Evolutionary conservation across 2,888 invertebrate species (phyloP).

Genomic region (Ophion costatus): DNA sequence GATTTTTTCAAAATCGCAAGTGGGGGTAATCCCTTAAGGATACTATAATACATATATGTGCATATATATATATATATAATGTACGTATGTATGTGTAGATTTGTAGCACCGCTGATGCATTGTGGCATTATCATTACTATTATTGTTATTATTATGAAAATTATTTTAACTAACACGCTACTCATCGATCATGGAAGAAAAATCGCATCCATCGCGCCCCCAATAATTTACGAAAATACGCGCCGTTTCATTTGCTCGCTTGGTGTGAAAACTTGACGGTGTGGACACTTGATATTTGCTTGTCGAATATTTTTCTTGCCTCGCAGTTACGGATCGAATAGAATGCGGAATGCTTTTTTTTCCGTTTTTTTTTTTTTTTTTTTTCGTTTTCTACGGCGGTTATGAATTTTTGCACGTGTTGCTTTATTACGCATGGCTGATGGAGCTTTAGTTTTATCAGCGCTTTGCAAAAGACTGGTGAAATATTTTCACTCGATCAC

Average conservation of each 20-base stretch:
- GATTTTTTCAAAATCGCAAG: too few species aligned
- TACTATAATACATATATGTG: not conserved
- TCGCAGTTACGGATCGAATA: too few species aligned
- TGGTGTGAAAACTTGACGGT: slow-evolving; percentile 64
- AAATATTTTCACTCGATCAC: not conserved
- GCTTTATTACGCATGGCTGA: not conserved
- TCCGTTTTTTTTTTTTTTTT: not conserved
- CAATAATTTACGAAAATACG: slow-evolving; percentile 35
- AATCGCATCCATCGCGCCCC: not conserved
- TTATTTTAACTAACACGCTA: slow-evolving; percentile 53
- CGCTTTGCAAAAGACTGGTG: not conserved
- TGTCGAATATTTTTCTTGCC: too few species aligned
- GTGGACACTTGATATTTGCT: not conserved
- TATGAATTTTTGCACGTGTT: not conserved
- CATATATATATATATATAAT: too few species aligned
- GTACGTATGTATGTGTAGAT: slow-evolving; percentile 12
- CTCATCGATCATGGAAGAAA: slow-evolving; percentile 31
- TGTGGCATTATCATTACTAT: slow-evolving; percentile 37
- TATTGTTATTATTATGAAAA: slow-evolving; percentile 1
- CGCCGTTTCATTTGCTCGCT: slow-evolving; percentile 71
- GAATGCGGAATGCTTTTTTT: not conserved
- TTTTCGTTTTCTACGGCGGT: too few species aligned
- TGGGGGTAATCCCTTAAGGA: too few species aligned
- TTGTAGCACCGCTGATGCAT: slow-evolving; percentile 38
- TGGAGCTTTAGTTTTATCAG: not conserved